Base-by-base conservation (phyloP, 2,888 invertebrate genomes). In the Chymomyza procnemis region DNA sequence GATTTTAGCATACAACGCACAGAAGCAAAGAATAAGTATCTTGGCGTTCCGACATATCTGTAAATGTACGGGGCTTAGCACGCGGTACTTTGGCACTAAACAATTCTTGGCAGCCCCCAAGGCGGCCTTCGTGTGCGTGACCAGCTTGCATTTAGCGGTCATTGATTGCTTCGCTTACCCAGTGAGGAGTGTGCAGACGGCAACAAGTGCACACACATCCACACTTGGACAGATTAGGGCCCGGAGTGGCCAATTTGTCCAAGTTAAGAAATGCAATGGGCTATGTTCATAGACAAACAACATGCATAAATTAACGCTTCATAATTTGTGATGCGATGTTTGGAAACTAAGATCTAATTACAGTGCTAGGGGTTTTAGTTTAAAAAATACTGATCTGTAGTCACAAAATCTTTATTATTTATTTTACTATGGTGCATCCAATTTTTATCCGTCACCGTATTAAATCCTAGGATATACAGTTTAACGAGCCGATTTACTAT, bases 41-140 rank as follows among this genome's bases (percentile, higher is more conserved):
- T 34, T 34, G 71, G 70, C 63, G 63, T 64, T 71, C 60, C 64
- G 59, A 56, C 69, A 71, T 69, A 71, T 69, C 73, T 26, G 63
- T 12, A 19, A 48, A 54, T 64, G 60, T 1, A 19, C 18, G 46
- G 54, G 54, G 21, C 22, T 56, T 65, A 72, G 9, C n/a, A 55
- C 22, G 19, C 19, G 22, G 34, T 16, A 8, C 30, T 50, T 55
- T 19, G 14, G 14, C 14, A 30, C 6, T 83, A 79, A 84, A 74
- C 81, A 81, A 83, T 85, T 83, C 78, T 71, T 54, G 56, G 62
- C 66, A 57, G 69, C 71, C 61, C 67, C 75, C 72, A 73, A 30
- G 76, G 78, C 85, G 89, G 89, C 89, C 89, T 89, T 89, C 89
- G 89, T 78, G 79, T 83, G 83, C 88, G 85, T 87, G 89, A 76